Percentiles rank a stretch among this genome's conserved stretches.
These are phyloP conservation scores for Dinocampus coccinellae DNA, from an alignment of 2,888 invertebrate species.

Conservation along the genomic window DNA sequence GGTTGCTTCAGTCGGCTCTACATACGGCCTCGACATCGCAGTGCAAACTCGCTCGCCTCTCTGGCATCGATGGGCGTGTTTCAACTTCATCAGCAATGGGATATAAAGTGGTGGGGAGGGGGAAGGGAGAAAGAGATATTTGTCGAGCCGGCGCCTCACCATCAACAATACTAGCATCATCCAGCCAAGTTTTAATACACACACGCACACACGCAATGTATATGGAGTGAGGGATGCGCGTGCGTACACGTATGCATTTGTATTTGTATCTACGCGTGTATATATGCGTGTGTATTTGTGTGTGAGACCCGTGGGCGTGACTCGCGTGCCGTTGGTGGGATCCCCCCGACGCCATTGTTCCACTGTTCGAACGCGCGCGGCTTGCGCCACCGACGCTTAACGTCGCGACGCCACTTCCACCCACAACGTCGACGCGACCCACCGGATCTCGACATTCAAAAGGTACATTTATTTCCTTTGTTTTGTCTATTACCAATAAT, in stretches of 20 bases:
- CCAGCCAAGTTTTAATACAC: not conserved
- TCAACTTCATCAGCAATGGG: conserved; percentile 22
- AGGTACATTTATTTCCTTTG: conserved; percentile 9
- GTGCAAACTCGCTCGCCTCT: not conserved
- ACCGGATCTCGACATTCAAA: conserved; percentile 21
- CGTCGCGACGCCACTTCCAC: conserved; percentile 58
- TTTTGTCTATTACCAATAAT: conserved; percentile 16
- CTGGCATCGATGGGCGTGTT: conserved; percentile 18
- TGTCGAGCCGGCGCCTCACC: conserved; percentile 16
- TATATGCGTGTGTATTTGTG: not conserved
- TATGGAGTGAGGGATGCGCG: not conserved
- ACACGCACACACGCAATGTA: not conserved
- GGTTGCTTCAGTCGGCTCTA: conserved; percentile 2
- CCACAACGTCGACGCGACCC: conserved; percentile 55
- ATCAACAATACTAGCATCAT: not conserved
- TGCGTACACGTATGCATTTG: not conserved
- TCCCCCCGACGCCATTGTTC: conserved; percentile 54
- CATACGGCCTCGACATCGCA: not conserved
- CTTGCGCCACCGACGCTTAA: conserved; percentile 41
- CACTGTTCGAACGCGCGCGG: conserved; percentile 50
- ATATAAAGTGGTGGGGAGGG: not conserved
- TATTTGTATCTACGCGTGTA: not conserved
- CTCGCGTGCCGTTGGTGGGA: conserved; percentile 49
- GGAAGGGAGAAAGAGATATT: too few relatives aligned
- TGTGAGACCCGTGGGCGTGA: conserved; percentile 46